A percentile compares a stretch with the other conserved stretches of the same genome.
These are phyloP conservation scores for Neogale vison DNA, from an alignment of 2,113 vertebrate genomes.

Conservation along the genomic window DNA sequence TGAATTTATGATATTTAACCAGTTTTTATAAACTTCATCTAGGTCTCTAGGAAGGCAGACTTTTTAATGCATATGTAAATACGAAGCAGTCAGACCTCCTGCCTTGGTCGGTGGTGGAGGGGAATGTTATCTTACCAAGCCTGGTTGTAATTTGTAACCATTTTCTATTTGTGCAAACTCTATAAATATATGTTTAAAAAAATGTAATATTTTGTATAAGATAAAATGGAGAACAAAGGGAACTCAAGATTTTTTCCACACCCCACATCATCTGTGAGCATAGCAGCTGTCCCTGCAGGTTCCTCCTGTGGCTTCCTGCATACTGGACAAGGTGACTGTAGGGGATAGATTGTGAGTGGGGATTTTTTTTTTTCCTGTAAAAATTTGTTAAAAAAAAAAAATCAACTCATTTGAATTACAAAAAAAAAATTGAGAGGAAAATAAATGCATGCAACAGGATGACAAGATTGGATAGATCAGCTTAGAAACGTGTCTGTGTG, in stretches of 20 bases:
- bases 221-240: conserved; percentile 88
- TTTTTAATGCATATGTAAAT: conserved; percentile 70
- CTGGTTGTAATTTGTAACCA: conserved; percentile 84
- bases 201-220: conserved; percentile 91
- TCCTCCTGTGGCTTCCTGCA: conserved; percentile 70
- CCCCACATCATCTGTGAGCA: conserved; percentile 81
- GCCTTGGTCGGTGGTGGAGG: background rate
- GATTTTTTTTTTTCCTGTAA: conserved; percentile 87
- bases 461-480: background rate
- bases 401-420: conserved; percentile 81
- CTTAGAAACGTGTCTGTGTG: background rate
- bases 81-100: background rate
- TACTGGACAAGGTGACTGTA: conserved; percentile 85
- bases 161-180: conserved; percentile 88
- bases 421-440: background rate
- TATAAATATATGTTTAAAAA: conserved; percentile 87
- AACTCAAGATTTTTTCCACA: conserved; percentile 81
- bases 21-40: conserved; percentile 60
- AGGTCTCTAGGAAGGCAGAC: conserved; percentile 47
- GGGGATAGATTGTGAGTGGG: conserved; percentile 85
- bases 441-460: background rate
- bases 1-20: background rate
- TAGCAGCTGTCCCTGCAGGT: conserved; percentile 56
- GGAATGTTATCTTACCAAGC: conserved; percentile 80
- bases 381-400: conserved; percentile 87